A percentile compares a stretch with the other conserved stretches of the same genome.
These are phyloP conservation scores for Yoshiicerus persimilis DNA, from an alignment of 1,140 invertebrate genomes.

Conservation along the genomic window DNA sequence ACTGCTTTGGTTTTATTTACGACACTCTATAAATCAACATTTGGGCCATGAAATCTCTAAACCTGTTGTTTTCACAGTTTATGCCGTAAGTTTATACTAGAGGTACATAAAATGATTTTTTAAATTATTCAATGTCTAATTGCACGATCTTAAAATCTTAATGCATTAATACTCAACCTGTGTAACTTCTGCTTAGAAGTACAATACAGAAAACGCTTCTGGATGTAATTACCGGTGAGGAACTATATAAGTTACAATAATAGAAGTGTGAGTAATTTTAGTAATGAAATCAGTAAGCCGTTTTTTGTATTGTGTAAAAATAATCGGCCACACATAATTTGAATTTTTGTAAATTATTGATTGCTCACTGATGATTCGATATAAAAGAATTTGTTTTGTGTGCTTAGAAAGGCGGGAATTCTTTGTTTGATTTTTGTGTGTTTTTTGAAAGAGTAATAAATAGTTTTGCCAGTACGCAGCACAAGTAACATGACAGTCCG, in stretches of 20 bases:
- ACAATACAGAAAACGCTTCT: too few relatives aligned
- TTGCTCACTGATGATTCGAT: neutral
- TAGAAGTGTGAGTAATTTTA: too few relatives aligned
- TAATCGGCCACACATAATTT: too few relatives aligned
- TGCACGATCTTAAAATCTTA: neutral
- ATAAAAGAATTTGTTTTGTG: neutral
- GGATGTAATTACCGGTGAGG: too few relatives aligned
- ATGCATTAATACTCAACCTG: neutral
- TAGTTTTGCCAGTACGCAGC: neutral
- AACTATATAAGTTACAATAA: too few relatives aligned
- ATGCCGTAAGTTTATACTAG: neutral
- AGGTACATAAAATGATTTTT: neutral
- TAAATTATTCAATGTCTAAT: neutral
- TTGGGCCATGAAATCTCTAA: neutral
- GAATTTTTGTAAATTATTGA: too few relatives aligned
- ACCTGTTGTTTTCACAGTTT: neutral
- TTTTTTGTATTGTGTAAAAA: too few relatives aligned
- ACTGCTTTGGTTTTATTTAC: neutral
- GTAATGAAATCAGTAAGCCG: too few relatives aligned
- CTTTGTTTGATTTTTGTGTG: neutral
- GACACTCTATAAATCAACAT: conserved; percentile 2
- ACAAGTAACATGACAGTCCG: neutral
- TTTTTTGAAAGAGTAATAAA: neutral
- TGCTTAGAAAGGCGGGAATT: neutral
- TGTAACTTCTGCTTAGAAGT: too few relatives aligned